phyloP scores from a whole-genome alignment of 2,113 vertebrate species.

The Oncorhynchus clarkii region DNA sequence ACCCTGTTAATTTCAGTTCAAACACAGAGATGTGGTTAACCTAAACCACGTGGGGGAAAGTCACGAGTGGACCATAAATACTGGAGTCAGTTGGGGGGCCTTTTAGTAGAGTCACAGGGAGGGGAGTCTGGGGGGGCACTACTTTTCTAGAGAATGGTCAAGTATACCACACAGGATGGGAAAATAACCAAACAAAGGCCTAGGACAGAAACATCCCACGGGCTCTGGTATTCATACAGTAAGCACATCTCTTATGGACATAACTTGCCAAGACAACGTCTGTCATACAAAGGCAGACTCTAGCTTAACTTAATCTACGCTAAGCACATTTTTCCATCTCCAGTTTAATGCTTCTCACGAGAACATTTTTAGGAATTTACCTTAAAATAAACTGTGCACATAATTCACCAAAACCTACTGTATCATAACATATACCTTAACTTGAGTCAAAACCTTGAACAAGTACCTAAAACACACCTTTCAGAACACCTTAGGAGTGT shows the following conservation, averaged over 20 bases:
- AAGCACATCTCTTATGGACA: conserved; percentile 1
- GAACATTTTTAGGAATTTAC: not conserved
- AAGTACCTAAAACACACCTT: not conserved
- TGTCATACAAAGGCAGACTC: conserved; percentile 10
- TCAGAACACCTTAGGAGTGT: not conserved
- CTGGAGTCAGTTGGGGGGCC: not conserved
- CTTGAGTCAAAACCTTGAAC: not conserved
- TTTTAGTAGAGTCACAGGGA: not conserved
- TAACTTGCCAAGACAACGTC: conserved; percentile 7
- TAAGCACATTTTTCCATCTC: not conserved
- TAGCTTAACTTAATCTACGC: not conserved
- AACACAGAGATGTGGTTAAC: not conserved
- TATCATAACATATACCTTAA: not conserved
- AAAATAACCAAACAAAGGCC: not conserved
- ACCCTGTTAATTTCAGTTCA: not conserved
- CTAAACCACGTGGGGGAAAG: not conserved
- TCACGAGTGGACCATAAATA: not conserved
- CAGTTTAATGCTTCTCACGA: not conserved
- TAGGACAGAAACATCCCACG: not conserved
- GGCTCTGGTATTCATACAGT: not conserved
- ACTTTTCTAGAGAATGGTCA: not conserved
- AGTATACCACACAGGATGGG: not conserved
- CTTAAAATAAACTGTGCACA: not conserved
- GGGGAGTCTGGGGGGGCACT: not conserved
- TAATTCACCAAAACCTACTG: not conserved